These are phyloP conservation scores for Drosophila guanche DNA, from an alignment of 1,140 invertebrate species.

Conservation along the genomic window DNA sequence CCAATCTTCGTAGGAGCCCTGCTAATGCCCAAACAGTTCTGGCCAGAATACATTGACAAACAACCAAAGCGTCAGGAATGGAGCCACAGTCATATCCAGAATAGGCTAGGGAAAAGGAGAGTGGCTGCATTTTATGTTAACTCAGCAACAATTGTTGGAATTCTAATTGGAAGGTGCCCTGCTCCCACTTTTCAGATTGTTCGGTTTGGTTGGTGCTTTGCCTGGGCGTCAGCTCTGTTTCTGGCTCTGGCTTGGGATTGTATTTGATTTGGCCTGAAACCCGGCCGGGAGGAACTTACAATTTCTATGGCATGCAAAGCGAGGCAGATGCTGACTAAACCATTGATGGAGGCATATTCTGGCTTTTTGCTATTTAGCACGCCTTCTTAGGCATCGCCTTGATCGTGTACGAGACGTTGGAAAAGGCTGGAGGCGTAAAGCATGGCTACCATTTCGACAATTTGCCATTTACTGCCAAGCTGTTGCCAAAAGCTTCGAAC, in stretches of 20 bases:
- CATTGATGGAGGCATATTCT: slow-evolving; percentile 30
- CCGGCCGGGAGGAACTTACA: slow-evolving; percentile 67
- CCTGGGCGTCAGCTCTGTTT: slow-evolving; percentile 30
- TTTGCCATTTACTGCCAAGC: slow-evolving; percentile 66
- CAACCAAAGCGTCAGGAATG: slow-evolving; percentile 32
- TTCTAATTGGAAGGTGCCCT: slow-evolving; percentile 16
- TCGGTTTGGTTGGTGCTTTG: slow-evolving; percentile 40
- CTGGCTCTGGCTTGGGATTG: slow-evolving; percentile 26
- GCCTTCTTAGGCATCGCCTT: slow-evolving; percentile 31
- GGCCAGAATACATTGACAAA: slow-evolving; percentile 42
- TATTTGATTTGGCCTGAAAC: slow-evolving; percentile 53
- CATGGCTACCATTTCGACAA: slow-evolving; percentile 70
- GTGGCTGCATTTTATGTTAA: slow-evolving; percentile 77
- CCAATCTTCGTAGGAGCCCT: not conserved
- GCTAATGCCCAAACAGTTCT: not conserved
- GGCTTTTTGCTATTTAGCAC: slow-evolving; percentile 66
- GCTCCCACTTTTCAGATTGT: slow-evolving; percentile 55
- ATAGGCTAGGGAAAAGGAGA: slow-evolving; percentile 36
- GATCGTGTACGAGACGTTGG: slow-evolving; percentile 4
- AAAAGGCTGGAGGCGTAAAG: slow-evolving; percentile 56
- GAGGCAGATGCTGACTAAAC: slow-evolving; percentile 45
- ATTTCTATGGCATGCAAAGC: slow-evolving; percentile 67
- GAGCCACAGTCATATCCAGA: not conserved
- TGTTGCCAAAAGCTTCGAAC: slow-evolving; percentile 67
- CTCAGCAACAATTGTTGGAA: slow-evolving; percentile 75